A percentile compares a stretch with the other conserved stretches of the same genome.
These are phyloP conservation scores for Falcunculus frontatus DNA, from an alignment of 2,113 vertebrate species.

Conservation along the genomic window DNA sequence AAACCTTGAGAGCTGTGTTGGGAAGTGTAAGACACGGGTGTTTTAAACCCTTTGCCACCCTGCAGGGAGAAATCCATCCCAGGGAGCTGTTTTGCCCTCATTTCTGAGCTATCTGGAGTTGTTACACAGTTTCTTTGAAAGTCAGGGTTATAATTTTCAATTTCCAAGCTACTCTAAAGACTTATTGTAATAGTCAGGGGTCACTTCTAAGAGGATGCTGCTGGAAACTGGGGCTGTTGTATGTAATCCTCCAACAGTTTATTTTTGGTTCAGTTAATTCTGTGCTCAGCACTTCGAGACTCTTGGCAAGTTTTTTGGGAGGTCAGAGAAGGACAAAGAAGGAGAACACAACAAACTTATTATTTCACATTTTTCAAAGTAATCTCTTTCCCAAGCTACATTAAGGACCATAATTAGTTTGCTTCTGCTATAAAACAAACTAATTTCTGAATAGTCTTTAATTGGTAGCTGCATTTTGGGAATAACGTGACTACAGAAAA, in stretches of 20 bases:
- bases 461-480: neutral
- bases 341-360: neutral
- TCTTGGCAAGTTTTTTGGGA: neutral
- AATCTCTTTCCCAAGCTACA: neutral
- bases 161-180: neutral
- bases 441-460: neutral
- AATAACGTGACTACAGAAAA: neutral
- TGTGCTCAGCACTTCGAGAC: neutral
- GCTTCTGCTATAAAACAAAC: conserved; percentile 1
- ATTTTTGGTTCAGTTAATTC: neutral
- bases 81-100: neutral
- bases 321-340: conserved; percentile 10
- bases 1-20: neutral
- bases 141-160: neutral
- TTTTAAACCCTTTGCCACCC: neutral
- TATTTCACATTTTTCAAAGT: neutral
- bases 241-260: neutral
- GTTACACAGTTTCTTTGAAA: neutral
- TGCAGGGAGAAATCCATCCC: neutral
- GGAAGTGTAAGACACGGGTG: fast-evolving
- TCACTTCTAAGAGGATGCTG: neutral
- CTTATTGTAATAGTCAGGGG: neutral
- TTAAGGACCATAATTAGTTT: conserved; percentile 26
- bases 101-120: neutral
- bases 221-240: neutral